Evolutionary conservation across 2,113 vertebrate species (phyloP).

Genomic region (Cyrtonyx montezumae): DNA sequence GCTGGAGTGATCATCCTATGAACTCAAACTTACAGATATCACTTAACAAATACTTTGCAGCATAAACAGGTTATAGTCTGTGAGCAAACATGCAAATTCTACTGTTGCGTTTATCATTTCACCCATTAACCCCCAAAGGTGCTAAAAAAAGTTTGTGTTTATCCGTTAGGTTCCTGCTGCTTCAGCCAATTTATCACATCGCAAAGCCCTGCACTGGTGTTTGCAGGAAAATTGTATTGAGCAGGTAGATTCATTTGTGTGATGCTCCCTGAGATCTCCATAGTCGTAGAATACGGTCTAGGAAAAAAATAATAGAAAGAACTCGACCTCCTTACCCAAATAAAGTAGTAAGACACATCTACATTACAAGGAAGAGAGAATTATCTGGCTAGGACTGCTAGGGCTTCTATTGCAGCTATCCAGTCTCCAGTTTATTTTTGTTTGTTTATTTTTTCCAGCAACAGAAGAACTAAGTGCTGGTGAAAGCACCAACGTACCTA

Average conservation of each 20-base stretch:
- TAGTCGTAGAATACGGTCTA: background rate
- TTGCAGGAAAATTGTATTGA: constrained; percentile 21
- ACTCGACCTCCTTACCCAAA: background rate
- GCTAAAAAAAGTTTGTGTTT: constrained; percentile 43
- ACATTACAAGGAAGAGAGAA: background rate
- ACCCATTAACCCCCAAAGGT: constrained; percentile 61
- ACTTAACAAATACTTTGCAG: constrained; percentile 32
- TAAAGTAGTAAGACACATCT: background rate
- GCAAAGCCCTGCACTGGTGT: constrained; percentile 31
- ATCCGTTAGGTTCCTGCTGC: constrained; percentile 46
- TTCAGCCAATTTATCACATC: constrained; percentile 61
- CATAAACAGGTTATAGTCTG: background rate
- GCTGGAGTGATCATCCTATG: background rate
- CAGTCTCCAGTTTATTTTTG: background rate
- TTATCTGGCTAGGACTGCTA: background rate
- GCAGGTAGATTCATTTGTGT: constrained; percentile 49
- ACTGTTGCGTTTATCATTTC: constrained; percentile 56
- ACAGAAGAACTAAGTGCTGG: rapidly evolving
- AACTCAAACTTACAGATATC: background rate
- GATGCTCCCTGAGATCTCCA: background rate
- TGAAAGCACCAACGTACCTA: rapidly evolving
- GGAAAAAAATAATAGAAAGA: background rate
- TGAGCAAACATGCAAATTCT: constrained; percentile 34
- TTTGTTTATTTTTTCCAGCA: background rate
- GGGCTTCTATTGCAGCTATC: background rate